A percentile compares a stretch with the other conserved stretches of the same genome.
Evolutionary conservation across 2,888 invertebrate genomes (phyloP).

Genomic region (Poecilobothrus nobilitatus): DNA sequence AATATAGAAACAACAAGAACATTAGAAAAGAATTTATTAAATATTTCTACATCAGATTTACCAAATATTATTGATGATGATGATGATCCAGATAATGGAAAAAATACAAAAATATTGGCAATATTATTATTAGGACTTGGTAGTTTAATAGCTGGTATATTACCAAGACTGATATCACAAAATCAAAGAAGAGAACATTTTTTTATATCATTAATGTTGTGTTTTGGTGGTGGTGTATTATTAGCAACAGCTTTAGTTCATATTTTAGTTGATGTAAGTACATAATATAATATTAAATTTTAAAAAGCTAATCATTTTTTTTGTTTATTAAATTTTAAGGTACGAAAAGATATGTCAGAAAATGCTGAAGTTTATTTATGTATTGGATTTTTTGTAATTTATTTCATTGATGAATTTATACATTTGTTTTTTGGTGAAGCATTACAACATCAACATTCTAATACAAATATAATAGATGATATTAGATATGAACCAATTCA

Average conservation of each 20-base stretch:
- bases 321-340: too few relatives aligned
- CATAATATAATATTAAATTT: neutral
- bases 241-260: constrained; percentile 68
- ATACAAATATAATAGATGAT: neutral
- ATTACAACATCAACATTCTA: constrained; percentile 26
- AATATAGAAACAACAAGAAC: neutral
- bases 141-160: constrained; percentile 60
- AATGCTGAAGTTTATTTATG: constrained; percentile 59
- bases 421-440: constrained; percentile 55
- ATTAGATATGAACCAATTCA: neutral
- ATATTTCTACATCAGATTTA: neutral
- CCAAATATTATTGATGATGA: too few relatives aligned
- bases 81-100: constrained; percentile 25
- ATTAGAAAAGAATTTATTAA: neutral
- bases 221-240: constrained; percentile 74
- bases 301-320: too few relatives aligned
- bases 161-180: constrained; percentile 58
- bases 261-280: constrained; percentile 66
- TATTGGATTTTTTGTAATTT: constrained; percentile 61
- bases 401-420: constrained; percentile 63
- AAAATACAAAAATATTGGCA: constrained; percentile 54
- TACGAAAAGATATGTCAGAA: constrained; percentile 49
- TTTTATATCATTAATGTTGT: constrained; percentile 59
- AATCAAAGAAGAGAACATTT: constrained; percentile 53
- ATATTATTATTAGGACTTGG: constrained; percentile 59